Base-by-base conservation (phyloP, 2,888 invertebrate species). In the Folsomia manolachei region DNA sequence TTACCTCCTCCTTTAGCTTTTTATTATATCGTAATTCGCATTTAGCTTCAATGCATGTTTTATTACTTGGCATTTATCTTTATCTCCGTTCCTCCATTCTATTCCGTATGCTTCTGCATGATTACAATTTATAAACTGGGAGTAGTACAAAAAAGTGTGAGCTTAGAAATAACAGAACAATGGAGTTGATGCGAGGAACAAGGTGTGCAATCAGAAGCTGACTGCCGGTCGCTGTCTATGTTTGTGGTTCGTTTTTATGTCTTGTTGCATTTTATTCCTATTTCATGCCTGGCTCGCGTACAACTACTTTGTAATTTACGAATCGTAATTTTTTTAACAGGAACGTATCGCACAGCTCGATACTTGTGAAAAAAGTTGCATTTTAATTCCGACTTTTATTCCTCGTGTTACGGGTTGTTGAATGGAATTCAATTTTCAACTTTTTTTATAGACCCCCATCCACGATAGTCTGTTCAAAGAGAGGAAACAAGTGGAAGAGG, bases 171-270 rank as follows among this genome's bases (percentile, higher is more conserved):
- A n/a, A n/a, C 39, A 56, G 56, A 19, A 56, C 56, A 56, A 56
- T 56, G 21, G 56, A 21, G 4, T 18, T 56, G 56, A 56, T 56
- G 56, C 56, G 56, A 21, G 21, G 56, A 56, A 56, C 56, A 56
- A 56, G 56, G 56, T 56, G 56, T 56, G 7, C 56, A 56, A 56
- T 56, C 56, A 56, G 56, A 56, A 56, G 18, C 56, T 7, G 19
- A n/a, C n/a, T 21, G 18, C 19, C 19, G 7, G 7, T 39, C 39
- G 4, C 7, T 39, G 39, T 39, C 4, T 14, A 39, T 39, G 39
- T 4, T 39, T 39, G 39, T 39, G n/a, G n/a, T n/a, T n/a, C n/a
- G n/a, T n/a, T n/a, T n/a, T n/a, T n/a, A n/a, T n/a, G n/a, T n/a
- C n/a, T n/a, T n/a, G n/a, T n/a, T n/a, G 39, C 39, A 39, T 39